Evolutionary conservation across 2,888 invertebrate species (phyloP).

Genomic region (Leptinotarsa haldemani): DNA sequence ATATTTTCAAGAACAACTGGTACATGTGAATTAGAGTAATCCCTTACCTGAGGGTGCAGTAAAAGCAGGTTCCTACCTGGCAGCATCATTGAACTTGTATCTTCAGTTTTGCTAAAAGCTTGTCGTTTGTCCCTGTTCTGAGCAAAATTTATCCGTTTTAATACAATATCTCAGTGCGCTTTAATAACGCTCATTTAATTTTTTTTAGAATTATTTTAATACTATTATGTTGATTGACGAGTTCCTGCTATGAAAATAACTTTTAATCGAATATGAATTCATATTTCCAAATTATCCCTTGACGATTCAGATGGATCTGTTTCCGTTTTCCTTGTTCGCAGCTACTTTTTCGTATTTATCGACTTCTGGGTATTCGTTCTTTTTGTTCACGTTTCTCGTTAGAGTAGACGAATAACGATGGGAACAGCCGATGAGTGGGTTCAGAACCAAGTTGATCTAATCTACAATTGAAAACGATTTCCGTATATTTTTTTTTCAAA

Average conservation of each 20-base stretch:
- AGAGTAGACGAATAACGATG: constrained; percentile 12
- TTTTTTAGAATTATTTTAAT: too few relatives aligned
- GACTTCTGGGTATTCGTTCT: neutral
- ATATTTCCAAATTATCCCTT: neutral
- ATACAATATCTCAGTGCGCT: too few relatives aligned
- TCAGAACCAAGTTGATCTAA: constrained; percentile 5
- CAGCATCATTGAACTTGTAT: too few relatives aligned
- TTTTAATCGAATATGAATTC: neutral
- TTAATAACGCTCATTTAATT: too few relatives aligned
- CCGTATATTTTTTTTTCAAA: neutral
- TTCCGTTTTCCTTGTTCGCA: neutral
- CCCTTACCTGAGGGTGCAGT: too few relatives aligned
- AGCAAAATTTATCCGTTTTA: too few relatives aligned
- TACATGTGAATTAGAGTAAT: too few relatives aligned
- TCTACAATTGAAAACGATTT: constrained; percentile 14
- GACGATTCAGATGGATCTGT: neutral
- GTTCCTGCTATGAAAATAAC: neutral
- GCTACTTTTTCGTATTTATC: constrained; percentile 1
- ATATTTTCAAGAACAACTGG: too few relatives aligned
- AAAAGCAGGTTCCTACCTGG: too few relatives aligned
- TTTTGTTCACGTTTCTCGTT: constrained; percentile 2
- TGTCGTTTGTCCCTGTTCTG: too few relatives aligned
- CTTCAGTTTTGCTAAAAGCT: too few relatives aligned
- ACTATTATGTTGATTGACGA: too few relatives aligned
- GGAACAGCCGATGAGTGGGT: constrained; percentile 5